Evolutionary conservation across 2,888 invertebrate species (phyloP).

Genomic region (Oegoconia quadripuncta): DNA sequence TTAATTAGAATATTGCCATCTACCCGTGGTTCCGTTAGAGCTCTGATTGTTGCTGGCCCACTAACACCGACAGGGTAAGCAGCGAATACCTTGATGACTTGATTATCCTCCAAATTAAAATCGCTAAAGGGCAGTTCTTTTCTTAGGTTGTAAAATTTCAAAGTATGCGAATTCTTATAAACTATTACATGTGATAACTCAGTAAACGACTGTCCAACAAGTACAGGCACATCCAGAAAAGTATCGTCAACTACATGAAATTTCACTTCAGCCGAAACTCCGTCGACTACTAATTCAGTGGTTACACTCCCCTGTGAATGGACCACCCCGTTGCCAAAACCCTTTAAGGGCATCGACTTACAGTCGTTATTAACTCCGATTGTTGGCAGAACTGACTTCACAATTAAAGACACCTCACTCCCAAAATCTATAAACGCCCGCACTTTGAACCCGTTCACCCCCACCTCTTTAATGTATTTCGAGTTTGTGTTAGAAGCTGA

Average conservation of each 20-base stretch:
- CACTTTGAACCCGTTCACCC: constrained; percentile 1
- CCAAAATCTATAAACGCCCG: constrained; percentile 14
- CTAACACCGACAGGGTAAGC: too few species aligned
- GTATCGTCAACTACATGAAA: constrained; percentile 19
- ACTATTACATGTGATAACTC: constrained; percentile 21
- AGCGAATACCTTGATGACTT: too few species aligned
- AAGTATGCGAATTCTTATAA: constrained; percentile 13
- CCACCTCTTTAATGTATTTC: constrained; percentile 10
- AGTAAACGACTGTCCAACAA: constrained; percentile 19
- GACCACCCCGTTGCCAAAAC: constrained; percentile 19
- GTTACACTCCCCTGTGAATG: constrained; percentile 10
- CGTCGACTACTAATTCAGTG: constrained; percentile 13
- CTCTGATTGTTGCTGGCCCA: too few species aligned
- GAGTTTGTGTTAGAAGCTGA: constrained; percentile 1
- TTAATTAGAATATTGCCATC: too few species aligned
- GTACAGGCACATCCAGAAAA: constrained; percentile 15
- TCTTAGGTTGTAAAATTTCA: constrained; percentile 7
- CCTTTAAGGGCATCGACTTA: constrained; percentile 10
- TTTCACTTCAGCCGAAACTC: constrained; percentile 11
- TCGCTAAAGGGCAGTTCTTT: constrained; percentile 7
- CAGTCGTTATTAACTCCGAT: constrained; percentile 9
- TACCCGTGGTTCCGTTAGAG: too few species aligned
- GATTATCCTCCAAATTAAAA: background rate
- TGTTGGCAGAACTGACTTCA: background rate
- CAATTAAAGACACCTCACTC: constrained; percentile 12